Percentiles rank a stretch among this genome's conserved stretches.
Evolutionary conservation across 2,888 invertebrate species (phyloP).

Genomic region (Torymus auratus): DNA sequence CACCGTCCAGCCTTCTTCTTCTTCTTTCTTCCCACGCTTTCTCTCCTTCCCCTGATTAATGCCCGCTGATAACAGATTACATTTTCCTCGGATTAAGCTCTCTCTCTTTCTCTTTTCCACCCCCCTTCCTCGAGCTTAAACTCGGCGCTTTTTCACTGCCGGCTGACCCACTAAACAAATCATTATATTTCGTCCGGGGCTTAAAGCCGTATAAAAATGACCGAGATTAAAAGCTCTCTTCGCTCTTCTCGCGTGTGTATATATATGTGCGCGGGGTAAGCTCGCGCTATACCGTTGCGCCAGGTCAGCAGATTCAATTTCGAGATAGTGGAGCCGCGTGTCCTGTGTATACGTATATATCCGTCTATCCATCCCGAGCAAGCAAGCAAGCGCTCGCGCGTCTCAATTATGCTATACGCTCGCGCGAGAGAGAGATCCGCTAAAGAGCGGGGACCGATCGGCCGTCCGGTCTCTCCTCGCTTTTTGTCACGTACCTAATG

Average conservation of each 20-base stretch:
- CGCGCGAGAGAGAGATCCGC: background rate
- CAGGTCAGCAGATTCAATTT: conserved; percentile 52
- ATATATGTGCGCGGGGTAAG: too few relatives aligned
- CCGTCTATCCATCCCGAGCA: too few relatives aligned
- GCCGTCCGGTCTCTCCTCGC: conserved; percentile 1
- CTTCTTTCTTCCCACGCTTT: conserved; percentile 10
- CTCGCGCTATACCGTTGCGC: background rate
- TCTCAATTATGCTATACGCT: conserved; percentile 46
- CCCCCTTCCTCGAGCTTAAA: background rate
- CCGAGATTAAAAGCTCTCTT: conserved; percentile 20
- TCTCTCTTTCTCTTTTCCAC: too few relatives aligned
- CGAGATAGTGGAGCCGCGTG: conserved; percentile 16
- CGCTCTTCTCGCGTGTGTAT: too few relatives aligned
- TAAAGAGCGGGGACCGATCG: conserved; percentile 43
- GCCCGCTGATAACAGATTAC: conserved; percentile 42
- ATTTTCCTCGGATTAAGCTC: conserved; percentile 31
- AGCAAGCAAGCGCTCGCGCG: conserved; percentile 28
- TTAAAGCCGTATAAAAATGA: conserved; percentile 22
- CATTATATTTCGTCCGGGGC: conserved; percentile 6
- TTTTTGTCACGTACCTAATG: conserved; percentile 56
- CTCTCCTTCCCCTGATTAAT: conserved; percentile 52
- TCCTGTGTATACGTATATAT: too few relatives aligned
- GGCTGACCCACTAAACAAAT: conserved; percentile 35
- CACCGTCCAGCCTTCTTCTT: background rate
- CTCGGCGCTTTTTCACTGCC: conserved; percentile 7